Percentiles rank a stretch among this genome's conserved stretches.
Conservation (phyloP, 2,113 vertebrate species). For the Ardeotis arabs region DNA sequence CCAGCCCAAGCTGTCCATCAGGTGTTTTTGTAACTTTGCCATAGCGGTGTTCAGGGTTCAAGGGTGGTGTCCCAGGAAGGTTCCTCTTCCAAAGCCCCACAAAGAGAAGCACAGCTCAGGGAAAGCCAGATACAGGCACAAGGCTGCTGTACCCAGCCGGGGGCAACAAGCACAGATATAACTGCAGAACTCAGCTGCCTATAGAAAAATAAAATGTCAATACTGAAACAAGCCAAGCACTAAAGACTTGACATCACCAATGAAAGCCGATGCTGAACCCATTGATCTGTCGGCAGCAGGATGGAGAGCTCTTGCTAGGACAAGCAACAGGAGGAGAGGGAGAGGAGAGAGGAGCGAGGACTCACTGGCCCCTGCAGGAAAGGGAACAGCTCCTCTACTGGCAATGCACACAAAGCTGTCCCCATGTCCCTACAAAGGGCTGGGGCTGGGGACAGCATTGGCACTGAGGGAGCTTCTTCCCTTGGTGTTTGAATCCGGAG, state of each 20-base stretch:
- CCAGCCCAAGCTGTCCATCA: background rate
- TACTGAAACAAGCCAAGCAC: background rate
- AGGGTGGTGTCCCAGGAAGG: background rate
- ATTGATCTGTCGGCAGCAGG: background rate
- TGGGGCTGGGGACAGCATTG: background rate
- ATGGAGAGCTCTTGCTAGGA: background rate
- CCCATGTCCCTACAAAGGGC: background rate
- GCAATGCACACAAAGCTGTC: background rate
- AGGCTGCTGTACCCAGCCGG: background rate
- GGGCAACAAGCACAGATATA: background rate
- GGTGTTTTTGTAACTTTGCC: background rate
- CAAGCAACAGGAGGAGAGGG: background rate
- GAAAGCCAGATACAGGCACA: background rate
- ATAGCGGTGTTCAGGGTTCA: background rate
- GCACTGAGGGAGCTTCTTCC: background rate
- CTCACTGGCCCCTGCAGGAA: background rate
- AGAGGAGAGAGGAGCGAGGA: background rate
- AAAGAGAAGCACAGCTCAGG: background rate
- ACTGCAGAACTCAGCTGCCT: background rate
- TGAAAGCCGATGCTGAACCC: background rate
- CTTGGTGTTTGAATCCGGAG: background rate
- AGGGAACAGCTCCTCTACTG: accelerated
- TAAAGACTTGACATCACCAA: background rate
- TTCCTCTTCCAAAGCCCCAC: background rate
- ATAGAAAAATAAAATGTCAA: background rate